phyloP scores from a whole-genome alignment of 2,888 invertebrate species.

The Apotomis turbidana region DNA sequence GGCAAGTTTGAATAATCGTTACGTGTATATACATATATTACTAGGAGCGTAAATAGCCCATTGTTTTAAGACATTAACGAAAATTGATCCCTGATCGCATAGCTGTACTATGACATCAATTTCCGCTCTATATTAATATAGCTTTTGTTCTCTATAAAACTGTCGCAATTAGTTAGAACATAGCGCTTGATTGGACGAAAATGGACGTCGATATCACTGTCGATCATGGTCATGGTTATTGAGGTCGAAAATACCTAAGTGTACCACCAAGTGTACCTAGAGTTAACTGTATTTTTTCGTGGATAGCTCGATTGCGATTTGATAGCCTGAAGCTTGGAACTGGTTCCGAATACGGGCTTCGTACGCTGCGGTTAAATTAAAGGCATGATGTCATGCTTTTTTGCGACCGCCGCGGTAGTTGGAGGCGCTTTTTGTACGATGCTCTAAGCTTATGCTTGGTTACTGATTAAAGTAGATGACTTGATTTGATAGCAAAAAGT shows the following conservation, averaged over 20 bases:
- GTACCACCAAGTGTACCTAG: slow-evolving; percentile 66
- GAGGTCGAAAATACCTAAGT: slow-evolving; percentile 61
- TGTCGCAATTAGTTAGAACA: slow-evolving; percentile 45
- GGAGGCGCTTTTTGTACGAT: slow-evolving; percentile 70
- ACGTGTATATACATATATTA: slow-evolving; percentile 39
- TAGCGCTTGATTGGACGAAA: slow-evolving; percentile 32
- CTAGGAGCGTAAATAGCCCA: slow-evolving; percentile 57
- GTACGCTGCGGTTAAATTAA: slow-evolving; percentile 56
- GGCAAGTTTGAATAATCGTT: slow-evolving; percentile 54
- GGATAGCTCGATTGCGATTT: slow-evolving; percentile 59
- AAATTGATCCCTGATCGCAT: slow-evolving; percentile 57
- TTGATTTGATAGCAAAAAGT: slow-evolving; percentile 45
- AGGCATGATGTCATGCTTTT: slow-evolving; percentile 75
- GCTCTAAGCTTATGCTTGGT: slow-evolving; percentile 62
- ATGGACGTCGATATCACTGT: slow-evolving; percentile 42
- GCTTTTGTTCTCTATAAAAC: slow-evolving; percentile 51
- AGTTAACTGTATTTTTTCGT: slow-evolving; percentile 51
- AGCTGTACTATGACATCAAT: slow-evolving; percentile 61
- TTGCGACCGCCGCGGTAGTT: slow-evolving; percentile 64
- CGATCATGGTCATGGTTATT: slow-evolving; percentile 56
- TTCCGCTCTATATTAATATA: slow-evolving; percentile 52
- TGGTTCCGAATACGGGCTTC: slow-evolving; percentile 52
- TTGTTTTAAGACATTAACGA: slow-evolving; percentile 59
- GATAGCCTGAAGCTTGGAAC: slow-evolving; percentile 57
- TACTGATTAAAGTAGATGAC: slow-evolving; percentile 60